Percentiles rank a stretch among this genome's conserved stretches.
Conservation (phyloP, 2,797 vertebrate species). For the Vipera ursinii region DNA sequence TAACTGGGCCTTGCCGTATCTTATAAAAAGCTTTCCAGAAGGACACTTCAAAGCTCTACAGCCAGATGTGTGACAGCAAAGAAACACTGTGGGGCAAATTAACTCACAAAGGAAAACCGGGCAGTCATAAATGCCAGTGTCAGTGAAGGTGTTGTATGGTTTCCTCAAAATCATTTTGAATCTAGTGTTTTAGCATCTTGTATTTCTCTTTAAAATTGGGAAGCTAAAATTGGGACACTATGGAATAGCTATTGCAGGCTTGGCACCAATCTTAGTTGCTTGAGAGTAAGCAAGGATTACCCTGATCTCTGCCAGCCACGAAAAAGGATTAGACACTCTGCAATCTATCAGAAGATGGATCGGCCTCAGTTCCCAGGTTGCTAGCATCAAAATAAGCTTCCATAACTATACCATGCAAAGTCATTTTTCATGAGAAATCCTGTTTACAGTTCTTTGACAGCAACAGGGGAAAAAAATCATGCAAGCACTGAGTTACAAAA, state of each 20-base stretch:
- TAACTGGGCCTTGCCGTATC: constrained; percentile 44
- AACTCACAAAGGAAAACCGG: constrained; percentile 46
- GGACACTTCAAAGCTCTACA: constrained; percentile 24
- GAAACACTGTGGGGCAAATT: constrained; percentile 37
- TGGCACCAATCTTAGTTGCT: constrained; percentile 20
- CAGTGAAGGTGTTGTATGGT: constrained; percentile 31
- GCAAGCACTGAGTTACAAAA: not conserved
- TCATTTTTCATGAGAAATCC: constrained; percentile 46
- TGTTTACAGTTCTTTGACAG: constrained; percentile 11
- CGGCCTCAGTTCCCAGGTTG: constrained; percentile 56
- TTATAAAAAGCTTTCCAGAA: constrained; percentile 40
- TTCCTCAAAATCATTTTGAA: constrained; percentile 59
- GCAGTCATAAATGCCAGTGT: constrained; percentile 34
- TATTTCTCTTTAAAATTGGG: constrained; percentile 40
- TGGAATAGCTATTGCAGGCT: constrained; percentile 39
- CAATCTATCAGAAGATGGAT: constrained; percentile 32
- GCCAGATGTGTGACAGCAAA: constrained; percentile 38
- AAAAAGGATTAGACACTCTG: constrained; percentile 62
- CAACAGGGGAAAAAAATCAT: not conserved
- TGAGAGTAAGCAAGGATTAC: constrained; percentile 44
- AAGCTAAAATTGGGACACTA: constrained; percentile 21
- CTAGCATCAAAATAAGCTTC: constrained; percentile 57
- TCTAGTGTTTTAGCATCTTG: constrained; percentile 27
- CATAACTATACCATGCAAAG: constrained; percentile 59
- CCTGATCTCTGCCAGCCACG: constrained; percentile 23